Conservation (phyloP, 2,797 vertebrate species). For the Karalla daura region DNA sequence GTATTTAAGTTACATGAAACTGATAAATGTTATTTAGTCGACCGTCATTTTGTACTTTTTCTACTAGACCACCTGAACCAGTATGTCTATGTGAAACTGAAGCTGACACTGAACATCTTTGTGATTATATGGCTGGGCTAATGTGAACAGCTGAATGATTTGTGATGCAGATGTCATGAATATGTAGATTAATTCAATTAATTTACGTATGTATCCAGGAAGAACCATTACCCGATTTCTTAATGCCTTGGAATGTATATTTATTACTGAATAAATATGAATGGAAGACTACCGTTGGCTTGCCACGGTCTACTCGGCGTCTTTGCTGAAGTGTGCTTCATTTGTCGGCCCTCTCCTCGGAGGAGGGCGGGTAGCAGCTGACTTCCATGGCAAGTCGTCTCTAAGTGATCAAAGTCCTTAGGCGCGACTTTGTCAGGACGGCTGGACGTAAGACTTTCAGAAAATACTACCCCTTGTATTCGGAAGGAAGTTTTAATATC, state of each 20-base stretch:
- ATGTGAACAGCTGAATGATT: not conserved
- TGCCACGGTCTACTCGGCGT: not conserved
- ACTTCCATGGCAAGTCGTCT: accelerated
- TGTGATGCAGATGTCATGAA: not conserved
- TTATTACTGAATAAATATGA: conserved; percentile 39
- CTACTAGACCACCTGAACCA: not conserved
- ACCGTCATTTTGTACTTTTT: not conserved
- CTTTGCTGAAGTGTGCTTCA: not conserved
- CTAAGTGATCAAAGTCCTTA: no score
- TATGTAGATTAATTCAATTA: not conserved
- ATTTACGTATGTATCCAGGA: not conserved
- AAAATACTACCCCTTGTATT: accelerated
- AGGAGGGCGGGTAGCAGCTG: conserved; percentile 11
- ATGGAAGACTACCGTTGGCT: not conserved
- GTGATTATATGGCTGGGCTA: not conserved
- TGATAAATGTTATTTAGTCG: not conserved
- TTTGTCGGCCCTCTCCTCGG: accelerated
- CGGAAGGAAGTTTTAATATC: no score
- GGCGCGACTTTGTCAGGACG: accelerated
- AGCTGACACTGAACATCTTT: not conserved
- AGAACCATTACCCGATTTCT: not conserved
- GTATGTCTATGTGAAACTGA: not conserved
- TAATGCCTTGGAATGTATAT: conserved; percentile 23
- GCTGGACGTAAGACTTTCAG: accelerated
- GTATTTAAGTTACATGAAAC: not conserved